A percentile compares a stretch with the other conserved stretches of the same genome.
phyloP scores from a whole-genome alignment of 2,888 invertebrate species.

The Serrognathus titanus region DNA sequence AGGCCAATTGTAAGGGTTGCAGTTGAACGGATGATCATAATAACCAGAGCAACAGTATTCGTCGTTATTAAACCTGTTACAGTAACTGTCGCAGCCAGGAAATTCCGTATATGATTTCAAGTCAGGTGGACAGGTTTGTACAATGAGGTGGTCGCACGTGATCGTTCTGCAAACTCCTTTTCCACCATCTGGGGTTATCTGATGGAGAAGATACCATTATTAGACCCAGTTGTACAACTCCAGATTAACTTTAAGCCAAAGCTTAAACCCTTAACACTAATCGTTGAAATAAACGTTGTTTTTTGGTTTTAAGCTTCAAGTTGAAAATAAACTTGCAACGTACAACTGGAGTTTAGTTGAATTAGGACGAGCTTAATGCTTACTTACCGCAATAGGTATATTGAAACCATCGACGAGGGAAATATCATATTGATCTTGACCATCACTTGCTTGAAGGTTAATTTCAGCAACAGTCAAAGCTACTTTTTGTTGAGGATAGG shows the following conservation, averaged over 20 bases:
- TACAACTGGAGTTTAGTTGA: background rate
- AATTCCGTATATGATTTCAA: conserved; percentile 10
- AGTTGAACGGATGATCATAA: conserved; percentile 38
- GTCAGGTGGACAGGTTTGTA: conserved; percentile 21
- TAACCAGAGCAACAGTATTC: conserved; percentile 44
- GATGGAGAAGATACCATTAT: background rate
- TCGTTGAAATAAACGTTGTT: too few species aligned
- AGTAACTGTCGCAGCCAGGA: conserved; percentile 29
- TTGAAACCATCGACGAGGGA: conserved; percentile 51
- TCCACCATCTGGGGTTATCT: conserved; percentile 26
- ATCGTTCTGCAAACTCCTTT: conserved; percentile 21
- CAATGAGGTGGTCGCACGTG: conserved; percentile 18
- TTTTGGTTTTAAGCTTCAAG: too few species aligned
- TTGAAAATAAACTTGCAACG: too few species aligned
- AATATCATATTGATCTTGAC: conserved; percentile 48
- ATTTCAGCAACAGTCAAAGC: conserved; percentile 43
- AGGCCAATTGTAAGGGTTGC: conserved; percentile 33
- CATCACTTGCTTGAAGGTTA: conserved; percentile 38
- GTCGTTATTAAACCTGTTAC: conserved; percentile 40
- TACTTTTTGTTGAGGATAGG: conserved; percentile 32
- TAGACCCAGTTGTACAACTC: background rate
- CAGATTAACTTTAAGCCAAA: too few species aligned
- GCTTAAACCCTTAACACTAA: too few species aligned
- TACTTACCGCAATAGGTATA: conserved; percentile 32
- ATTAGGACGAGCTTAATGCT: background rate